Evolutionary conservation across 1,140 invertebrate species (phyloP), one percentile per base, ranked within the genome.

Genomic region (Hirudo medicinalis): DNA sequence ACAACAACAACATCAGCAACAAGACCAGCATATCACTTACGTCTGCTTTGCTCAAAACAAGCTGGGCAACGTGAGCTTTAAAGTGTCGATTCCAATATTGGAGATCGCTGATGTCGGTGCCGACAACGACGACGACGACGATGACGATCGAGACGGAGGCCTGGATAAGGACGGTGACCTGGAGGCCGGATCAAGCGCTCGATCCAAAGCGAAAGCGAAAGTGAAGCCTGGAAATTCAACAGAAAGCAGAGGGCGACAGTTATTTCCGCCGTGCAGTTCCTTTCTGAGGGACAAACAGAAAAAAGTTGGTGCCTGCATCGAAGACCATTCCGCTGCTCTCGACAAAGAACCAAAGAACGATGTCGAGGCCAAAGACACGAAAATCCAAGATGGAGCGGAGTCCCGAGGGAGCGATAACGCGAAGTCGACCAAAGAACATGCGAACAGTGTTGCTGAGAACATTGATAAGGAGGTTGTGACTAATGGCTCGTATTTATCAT

Each of bases 31-130:
- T n/a, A 22, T 63, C 22, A 63, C 57, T 25, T 63, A 63, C 57
- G 29, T 32, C 22, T 63, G 57, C 19, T 63, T 63, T 25, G 57
- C 57, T 25, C 29, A 22, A 11, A 63, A 63, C 57, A 32, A 22
- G 22, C 20, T 63, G 57, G 57, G 57, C 57, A 63, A 63, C 19
- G 57, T 63, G 8, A 63, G 57, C 57, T 63, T 63, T 63, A 63
- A 63, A 63, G 57, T 63, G 22, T 63, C 57, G 19, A 25, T 63
- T 13, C 57, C 57, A 2, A 63, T 32, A 22, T 22, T 63, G 57
- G 22, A 22, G 29, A 15, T 63, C 22, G 29, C 22, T 25, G 29
- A 63, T 25, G 22, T 25, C 57, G 27, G 4, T 5, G 15, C 9
- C 57, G 29, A 63, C 57, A 11, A 63, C 20, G 29, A 25, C 57